phyloP scores from a whole-genome alignment of 2,888 invertebrate genomes.

The Shargacucullia verbasci region DNA sequence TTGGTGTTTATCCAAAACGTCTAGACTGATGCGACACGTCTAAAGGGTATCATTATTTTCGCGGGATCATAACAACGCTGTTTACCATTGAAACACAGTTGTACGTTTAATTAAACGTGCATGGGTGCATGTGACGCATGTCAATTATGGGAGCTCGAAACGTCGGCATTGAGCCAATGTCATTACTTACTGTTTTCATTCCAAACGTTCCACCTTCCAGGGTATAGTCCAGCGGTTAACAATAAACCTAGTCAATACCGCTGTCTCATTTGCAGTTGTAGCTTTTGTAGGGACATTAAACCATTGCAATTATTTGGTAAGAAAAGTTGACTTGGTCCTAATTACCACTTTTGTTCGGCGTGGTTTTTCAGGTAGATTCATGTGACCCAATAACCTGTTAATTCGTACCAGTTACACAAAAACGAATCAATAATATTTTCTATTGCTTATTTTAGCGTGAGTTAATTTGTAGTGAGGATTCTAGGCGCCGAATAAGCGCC shows the following conservation, averaged over 20 bases:
- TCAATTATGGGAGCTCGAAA: slow-evolving; percentile 63
- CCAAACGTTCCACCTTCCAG: slow-evolving; percentile 36
- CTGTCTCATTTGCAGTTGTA: slow-evolving; percentile 20
- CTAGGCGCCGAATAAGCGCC: slow-evolving; percentile 29
- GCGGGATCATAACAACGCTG: slow-evolving; percentile 58
- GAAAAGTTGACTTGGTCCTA: no score
- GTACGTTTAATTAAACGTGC: slow-evolving; percentile 67
- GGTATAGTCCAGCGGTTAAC: slow-evolving; percentile 14
- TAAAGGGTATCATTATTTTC: slow-evolving; percentile 52
- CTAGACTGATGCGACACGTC: slow-evolving; percentile 51
- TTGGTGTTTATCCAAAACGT: slow-evolving; percentile 58
- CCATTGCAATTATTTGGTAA: no score
- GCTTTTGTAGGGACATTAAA: slow-evolving; percentile 3
- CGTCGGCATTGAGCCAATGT: slow-evolving; percentile 70
- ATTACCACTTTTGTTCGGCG: no score
- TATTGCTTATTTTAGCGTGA: slow-evolving; percentile 25
- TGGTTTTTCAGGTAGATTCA: slow-evolving; percentile 29
- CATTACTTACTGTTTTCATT: slow-evolving; percentile 53
- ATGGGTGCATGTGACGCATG: slow-evolving; percentile 66
- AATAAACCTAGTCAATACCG: slow-evolving; percentile 16
- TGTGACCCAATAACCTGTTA: slow-evolving; percentile 38
- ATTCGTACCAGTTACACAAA: slow-evolving; percentile 16
- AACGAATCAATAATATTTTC: slow-evolving; percentile 12
- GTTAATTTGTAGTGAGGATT: slow-evolving; percentile 26
- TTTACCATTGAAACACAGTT: slow-evolving; percentile 56